These are phyloP conservation scores for Rhynchopsitta pachyrhyncha DNA, from an alignment of 2,113 vertebrate genomes.

Conservation along the genomic window DNA sequence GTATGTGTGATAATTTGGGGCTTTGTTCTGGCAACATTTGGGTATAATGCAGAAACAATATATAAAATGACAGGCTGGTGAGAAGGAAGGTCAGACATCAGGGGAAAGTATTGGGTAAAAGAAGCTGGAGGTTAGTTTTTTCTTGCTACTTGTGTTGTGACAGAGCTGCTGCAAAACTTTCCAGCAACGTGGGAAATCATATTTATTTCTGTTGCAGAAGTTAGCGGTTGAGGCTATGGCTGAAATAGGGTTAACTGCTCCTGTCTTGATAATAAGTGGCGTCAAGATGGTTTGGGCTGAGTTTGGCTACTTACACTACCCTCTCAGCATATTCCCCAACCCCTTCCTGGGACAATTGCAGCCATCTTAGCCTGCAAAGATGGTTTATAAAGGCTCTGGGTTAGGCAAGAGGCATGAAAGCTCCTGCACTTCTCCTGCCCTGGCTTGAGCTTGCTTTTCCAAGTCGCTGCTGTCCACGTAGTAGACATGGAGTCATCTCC, in stretches of 20 bases:
- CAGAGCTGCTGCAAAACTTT: background rate
- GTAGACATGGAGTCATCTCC: background rate
- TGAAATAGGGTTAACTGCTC: background rate
- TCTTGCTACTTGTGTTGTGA: background rate
- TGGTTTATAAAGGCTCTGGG: background rate
- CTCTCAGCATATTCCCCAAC: background rate
- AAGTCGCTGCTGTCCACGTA: background rate
- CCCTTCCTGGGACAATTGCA: background rate
- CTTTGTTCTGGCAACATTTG: background rate
- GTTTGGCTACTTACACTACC: background rate
- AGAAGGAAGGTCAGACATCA: background rate
- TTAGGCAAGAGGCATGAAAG: background rate
- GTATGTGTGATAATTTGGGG: background rate
- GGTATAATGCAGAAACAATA: background rate
- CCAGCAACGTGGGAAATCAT: background rate
- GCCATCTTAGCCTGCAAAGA: background rate
- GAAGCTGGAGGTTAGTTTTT: background rate
- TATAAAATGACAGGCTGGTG: background rate
- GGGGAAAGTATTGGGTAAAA: background rate
- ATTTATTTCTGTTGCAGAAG: background rate
- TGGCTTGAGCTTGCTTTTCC: background rate
- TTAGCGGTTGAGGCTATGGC: background rate
- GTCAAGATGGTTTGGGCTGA: background rate
- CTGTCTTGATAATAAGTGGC: background rate
- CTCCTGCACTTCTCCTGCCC: background rate